Conservation (phyloP, 1,140 invertebrate genomes). For the Mactra quadrangularis region DNA sequence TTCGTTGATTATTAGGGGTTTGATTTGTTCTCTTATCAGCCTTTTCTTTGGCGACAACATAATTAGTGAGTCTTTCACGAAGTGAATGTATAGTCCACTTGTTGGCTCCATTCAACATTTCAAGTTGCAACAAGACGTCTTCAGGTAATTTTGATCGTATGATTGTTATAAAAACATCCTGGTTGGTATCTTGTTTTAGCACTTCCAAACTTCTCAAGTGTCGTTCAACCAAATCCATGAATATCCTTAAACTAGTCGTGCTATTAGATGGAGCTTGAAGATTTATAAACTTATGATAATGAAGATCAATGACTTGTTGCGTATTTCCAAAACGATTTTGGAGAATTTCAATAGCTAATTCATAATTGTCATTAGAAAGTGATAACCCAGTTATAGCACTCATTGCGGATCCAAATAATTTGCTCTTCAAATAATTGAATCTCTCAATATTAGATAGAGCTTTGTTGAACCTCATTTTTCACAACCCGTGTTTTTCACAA, state of each 20-base stretch:
- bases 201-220: conserved; percentile 27
- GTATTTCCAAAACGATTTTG: not conserved
- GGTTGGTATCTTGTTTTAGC: conserved; percentile 1
- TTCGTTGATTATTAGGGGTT: conserved; percentile 1
- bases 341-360: not conserved
- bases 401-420: not conserved
- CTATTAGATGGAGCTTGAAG: not conserved
- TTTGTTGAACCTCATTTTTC: too few species aligned
- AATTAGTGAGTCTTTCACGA: not conserved
- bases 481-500: too few species aligned
- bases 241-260: not conserved
- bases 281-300: conserved; percentile 14
- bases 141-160: conserved; percentile 4
- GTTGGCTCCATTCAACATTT: conserved; percentile 2
- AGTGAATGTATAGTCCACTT: not conserved
- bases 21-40: conserved; percentile 26
- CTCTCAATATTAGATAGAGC: conserved; percentile 15
- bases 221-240: not conserved
- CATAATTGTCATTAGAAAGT: conserved; percentile 5
- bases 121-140: conserved; percentile 4
- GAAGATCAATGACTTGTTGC: conserved; percentile 12
- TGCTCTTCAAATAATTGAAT: conserved; percentile 14
- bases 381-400: conserved; percentile 1
- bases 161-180: conserved; percentile 1
- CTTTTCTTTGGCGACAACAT: not conserved